These are phyloP conservation scores for Pogonomyrmex californicus DNA, from an alignment of 1,140 invertebrate genomes.

Conservation along the genomic window DNA sequence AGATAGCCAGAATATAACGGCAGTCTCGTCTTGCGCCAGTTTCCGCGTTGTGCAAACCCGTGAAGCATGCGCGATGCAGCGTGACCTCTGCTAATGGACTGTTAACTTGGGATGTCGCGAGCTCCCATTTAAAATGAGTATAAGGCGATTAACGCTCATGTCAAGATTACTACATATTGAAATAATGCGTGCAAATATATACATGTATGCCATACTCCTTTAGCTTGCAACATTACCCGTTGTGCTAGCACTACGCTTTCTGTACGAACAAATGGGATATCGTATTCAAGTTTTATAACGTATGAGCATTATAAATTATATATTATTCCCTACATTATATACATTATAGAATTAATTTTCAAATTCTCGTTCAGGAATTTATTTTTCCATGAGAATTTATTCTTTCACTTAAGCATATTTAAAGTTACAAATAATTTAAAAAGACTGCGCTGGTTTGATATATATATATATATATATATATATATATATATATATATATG, in stretches of 20 bases:
- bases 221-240: not conserved
- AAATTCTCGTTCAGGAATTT: conserved; percentile 25
- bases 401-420: not conserved
- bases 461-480: too few species aligned
- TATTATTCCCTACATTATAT: not conserved
- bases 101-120: conserved; percentile 63
- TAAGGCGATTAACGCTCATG: conserved; percentile 62
- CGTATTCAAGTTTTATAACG: not conserved
- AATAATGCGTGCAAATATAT: conserved; percentile 11
- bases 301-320: not conserved
- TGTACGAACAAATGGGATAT: not conserved
- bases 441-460: not conserved
- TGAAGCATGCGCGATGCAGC: conserved; percentile 52
- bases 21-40: conserved; percentile 33
- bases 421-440: conserved; percentile 15
- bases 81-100: conserved; percentile 53
- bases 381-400: not conserved
- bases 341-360: conserved; percentile 62
- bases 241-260: not conserved
- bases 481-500: not conserved
- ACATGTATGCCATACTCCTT: not conserved
- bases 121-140: conserved; percentile 54
- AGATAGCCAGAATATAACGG: conserved; percentile 47
- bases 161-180: conserved; percentile 30
- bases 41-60: conserved; percentile 16